Conservation (phyloP, 2,888 invertebrate species). For the Branchinecta sandiegonensis region DNA sequence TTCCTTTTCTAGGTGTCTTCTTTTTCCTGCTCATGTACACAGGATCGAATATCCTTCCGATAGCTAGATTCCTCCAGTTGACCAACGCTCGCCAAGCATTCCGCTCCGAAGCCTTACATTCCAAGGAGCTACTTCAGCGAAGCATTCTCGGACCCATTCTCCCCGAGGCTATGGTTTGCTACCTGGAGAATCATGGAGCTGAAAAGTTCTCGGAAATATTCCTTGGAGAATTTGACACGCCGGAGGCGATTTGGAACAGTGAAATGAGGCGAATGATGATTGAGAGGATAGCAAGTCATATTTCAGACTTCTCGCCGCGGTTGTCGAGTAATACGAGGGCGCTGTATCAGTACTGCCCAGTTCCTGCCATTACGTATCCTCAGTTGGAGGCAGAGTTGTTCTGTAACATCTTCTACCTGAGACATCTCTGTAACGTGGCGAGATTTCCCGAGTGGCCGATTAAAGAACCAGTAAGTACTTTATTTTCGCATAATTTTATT, state of each 20-base stretch:
- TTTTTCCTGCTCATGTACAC: conserved; percentile 92
- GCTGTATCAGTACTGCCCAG: conserved; percentile 84
- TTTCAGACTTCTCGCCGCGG: conserved; percentile 92
- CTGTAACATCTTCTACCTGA: conserved; percentile 94
- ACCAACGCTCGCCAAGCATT: conserved; percentile 94
- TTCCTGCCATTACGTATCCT: conserved; percentile 82
- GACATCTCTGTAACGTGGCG: conserved; percentile 78
- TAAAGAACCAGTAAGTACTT: conserved; percentile 64
- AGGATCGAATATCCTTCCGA: conserved; percentile 89
- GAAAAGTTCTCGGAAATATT: conserved; percentile 97
- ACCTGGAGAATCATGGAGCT: conserved; percentile 92
- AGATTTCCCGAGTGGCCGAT: conserved; percentile 96
- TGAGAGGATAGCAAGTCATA: conserved; percentile 90
- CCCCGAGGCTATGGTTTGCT: conserved; percentile 98
- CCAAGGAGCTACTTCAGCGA: conserved; percentile 56
- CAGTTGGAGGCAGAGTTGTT: conserved; percentile 91
- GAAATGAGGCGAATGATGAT: conserved; percentile 94
- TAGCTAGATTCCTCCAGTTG: conserved; percentile 81
- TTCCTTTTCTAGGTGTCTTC: neutral
- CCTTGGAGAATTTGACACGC: conserved; percentile 96
- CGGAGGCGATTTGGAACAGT: conserved; percentile 97
- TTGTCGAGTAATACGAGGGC: conserved; percentile 87
- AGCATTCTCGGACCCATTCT: conserved; percentile 84
- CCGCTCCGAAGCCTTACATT: conserved; percentile 51
- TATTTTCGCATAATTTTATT: neutral